Evolutionary conservation across 2,113 vertebrate species (phyloP), one percentile per base, ranked within the genome.

Genomic region (Pseudorhombus dupliciocellatus): DNA sequence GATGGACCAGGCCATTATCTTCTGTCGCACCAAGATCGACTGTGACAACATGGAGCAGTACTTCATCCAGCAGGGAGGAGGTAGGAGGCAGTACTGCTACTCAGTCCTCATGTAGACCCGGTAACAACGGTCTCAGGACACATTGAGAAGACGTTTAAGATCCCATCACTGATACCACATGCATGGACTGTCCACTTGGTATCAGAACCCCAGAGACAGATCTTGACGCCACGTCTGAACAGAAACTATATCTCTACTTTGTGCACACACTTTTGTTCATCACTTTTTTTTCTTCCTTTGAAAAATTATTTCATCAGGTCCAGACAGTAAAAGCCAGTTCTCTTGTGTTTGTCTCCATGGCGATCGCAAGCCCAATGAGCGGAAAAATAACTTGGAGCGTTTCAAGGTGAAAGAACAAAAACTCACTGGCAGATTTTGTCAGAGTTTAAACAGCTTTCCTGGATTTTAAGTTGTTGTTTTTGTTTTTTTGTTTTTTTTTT

Each of bases 1-100:
- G 90, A 98, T 99, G 97, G 98, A 99, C 84, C 97, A 98, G 92
- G 98, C 98, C 51, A 99, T 99, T 80, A 83, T 99, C 81, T 99
- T 99, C 93, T 99, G 98, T 81, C 94, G 98, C 76, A 99, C 97
- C 71, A 99, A 99, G 92, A 95, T 99, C 8, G 97, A 99, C 90
- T 99, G 98, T 68, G 98, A 99, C 89, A 99, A 99, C 87, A 91
- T 99, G 96, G 98, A 99, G 76, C 95, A 96, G 65, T 94, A 97
- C 84, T 96, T 99, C n/a, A 94, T 98, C 65, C 95, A 97, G 7
- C 96, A 98, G 72, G 98, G 97, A 1, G 98, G 98, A 94, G 98
- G 98, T 98, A 90, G n/a, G 74, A 28, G 5, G 8, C 25, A 5
- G 26, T 21, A 11, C 11, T 3, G 14, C 65, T 20, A 21, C 54